These are phyloP conservation scores for Buathra laborator DNA, from an alignment of 2,888 invertebrate genomes.

Conservation along the genomic window DNA sequence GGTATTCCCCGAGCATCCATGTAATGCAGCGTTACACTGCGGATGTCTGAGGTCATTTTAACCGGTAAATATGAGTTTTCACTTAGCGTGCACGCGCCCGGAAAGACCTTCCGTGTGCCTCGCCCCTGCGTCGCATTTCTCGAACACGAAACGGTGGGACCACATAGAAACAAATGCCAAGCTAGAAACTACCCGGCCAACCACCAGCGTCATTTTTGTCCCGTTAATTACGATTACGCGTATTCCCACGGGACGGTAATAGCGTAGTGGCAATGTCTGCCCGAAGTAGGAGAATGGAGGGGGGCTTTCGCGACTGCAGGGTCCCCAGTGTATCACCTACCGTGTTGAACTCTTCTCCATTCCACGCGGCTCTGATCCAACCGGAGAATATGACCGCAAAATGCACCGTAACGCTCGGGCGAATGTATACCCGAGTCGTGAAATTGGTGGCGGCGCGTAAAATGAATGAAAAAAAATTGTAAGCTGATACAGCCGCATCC, in stretches of 20 bases:
- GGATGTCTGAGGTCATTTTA: conserved; percentile 79
- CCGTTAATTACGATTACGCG: conserved; percentile 80
- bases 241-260: conserved; percentile 72
- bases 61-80: conserved; percentile 82
- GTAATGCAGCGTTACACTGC: conserved; percentile 78
- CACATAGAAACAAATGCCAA: background rate
- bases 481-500: background rate
- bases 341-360: background rate
- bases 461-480: background rate
- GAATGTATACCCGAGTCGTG: no score
- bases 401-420: background rate
- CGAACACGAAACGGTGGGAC: conserved; percentile 21
- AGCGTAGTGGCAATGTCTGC: conserved; percentile 9
- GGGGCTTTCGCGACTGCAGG: background rate
- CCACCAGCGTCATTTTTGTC: conserved; percentile 74
- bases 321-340: background rate
- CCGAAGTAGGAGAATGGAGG: background rate
- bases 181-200: conserved; percentile 1
- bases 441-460: no score
- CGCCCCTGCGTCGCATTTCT: background rate
- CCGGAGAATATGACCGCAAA: background rate
- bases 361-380: background rate
- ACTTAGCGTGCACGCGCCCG: conserved; percentile 73
- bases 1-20: conserved; percentile 75
- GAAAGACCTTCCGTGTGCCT: conserved; percentile 50